Percentiles rank a stretch among this genome's conserved stretches.
These are phyloP conservation scores for Gymnogyps californianus DNA, from an alignment of 2,113 vertebrate species.

Conservation along the genomic window DNA sequence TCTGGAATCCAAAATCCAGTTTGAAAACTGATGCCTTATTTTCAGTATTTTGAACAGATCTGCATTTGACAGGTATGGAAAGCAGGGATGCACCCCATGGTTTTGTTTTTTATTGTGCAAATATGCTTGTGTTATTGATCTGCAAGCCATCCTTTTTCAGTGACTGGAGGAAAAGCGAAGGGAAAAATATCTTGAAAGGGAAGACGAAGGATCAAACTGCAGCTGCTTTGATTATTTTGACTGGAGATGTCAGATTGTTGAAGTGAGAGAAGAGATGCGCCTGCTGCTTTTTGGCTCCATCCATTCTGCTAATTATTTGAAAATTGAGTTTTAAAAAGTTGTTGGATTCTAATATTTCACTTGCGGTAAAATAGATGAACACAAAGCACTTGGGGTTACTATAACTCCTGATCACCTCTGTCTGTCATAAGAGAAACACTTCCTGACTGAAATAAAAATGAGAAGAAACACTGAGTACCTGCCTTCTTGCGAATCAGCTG, in stretches of 20 bases:
- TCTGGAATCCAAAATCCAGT: neutral
- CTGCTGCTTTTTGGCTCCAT: neutral
- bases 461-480: neutral
- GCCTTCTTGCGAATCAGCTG: neutral
- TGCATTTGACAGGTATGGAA: neutral
- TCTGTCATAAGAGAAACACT: neutral
- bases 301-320: neutral
- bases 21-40: neutral
- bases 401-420: neutral
- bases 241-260: slow-evolving; percentile 36
- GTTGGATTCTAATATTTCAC: neutral
- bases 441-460: neutral
- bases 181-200: neutral
- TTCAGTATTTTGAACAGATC: neutral
- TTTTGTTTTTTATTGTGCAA: slow-evolving; percentile 17
- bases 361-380: neutral
- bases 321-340: slow-evolving; percentile 6
- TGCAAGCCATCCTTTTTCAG: neutral
- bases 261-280: neutral
- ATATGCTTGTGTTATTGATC: neutral
- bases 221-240: slow-evolving; percentile 52
- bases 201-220: neutral
- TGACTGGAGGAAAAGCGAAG: neutral
- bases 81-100: neutral
- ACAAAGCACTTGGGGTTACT: neutral